phyloP scores from a whole-genome alignment of 2,888 invertebrate species.

The Pseudanteris insignis region DNA sequence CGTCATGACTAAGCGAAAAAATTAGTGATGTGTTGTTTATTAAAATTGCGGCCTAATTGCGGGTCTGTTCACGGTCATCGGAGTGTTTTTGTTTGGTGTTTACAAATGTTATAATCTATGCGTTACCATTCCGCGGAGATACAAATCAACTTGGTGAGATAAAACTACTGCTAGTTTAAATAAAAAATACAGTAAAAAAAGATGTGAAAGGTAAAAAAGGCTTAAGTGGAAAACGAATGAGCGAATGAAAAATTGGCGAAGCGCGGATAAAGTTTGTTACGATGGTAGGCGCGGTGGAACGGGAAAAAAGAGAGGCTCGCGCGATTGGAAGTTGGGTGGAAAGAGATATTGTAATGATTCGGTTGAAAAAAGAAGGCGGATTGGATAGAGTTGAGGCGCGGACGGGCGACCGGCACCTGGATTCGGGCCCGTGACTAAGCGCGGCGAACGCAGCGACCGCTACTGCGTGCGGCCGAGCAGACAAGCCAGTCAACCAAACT shows the following conservation, averaged over 20 bases:
- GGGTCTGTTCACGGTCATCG: too few species aligned
- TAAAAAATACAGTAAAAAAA: too few species aligned
- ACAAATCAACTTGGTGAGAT: too few species aligned
- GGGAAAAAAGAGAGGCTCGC: not conserved
- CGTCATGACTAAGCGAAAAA: too few species aligned
- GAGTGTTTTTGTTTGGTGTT: too few species aligned
- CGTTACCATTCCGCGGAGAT: too few species aligned
- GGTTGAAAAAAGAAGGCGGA: slow-evolving; percentile 25
- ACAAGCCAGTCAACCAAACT: slow-evolving; percentile 54
- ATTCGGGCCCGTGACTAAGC: slow-evolving; percentile 52
- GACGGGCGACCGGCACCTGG: slow-evolving; percentile 17
- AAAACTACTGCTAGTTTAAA: not conserved
- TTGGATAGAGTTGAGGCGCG: slow-evolving; percentile 14
- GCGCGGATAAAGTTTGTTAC: too few species aligned
- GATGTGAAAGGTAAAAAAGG: not conserved
- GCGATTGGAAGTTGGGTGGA: too few species aligned
- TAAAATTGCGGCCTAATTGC: too few species aligned
- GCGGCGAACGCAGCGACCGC: slow-evolving; percentile 39
- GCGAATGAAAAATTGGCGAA: not conserved
- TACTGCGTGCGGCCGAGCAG: slow-evolving; percentile 41
- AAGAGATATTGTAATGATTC: slow-evolving; percentile 25
- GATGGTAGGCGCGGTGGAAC: not conserved
- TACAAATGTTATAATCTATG: too few species aligned
- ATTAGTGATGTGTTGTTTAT: too few species aligned
- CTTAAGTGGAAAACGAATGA: not conserved